A percentile compares a stretch with the other conserved stretches of the same genome.
phyloP scores from a whole-genome alignment of 1,140 invertebrate species.

The Papilio polytes region DNA sequence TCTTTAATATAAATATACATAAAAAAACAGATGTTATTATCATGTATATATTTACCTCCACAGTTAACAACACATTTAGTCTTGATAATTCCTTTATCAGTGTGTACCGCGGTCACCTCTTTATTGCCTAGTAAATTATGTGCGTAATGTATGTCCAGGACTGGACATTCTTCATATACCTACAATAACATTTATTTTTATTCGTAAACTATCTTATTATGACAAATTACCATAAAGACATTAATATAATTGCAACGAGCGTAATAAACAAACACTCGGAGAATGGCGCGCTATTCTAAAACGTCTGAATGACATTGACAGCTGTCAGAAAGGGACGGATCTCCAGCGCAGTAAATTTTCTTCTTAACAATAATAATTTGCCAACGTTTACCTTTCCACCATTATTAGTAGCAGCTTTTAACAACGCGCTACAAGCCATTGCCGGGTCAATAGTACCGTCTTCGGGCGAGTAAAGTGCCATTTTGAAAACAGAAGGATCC shows the following conservation, averaged over 20 bases:
- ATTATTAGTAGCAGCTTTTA: conserved; percentile 87
- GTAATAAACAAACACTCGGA: too few relatives aligned
- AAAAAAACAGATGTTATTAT: not conserved
- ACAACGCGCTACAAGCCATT: conserved; percentile 90
- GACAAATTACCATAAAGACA: too few relatives aligned
- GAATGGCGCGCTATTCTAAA: too few relatives aligned
- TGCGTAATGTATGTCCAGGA: conserved; percentile 87
- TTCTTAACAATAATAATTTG: too few relatives aligned
- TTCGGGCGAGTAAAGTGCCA: conserved; percentile 90
- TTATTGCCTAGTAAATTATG: conserved; percentile 87
- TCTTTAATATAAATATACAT: not conserved
- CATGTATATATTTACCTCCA: conserved; percentile 80
- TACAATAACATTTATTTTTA: conserved; percentile 63
- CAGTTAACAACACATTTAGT: conserved; percentile 91
- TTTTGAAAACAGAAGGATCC: conserved; percentile 88
- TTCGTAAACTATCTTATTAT: not conserved
- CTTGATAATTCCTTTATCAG: conserved; percentile 88
- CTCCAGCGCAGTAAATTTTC: too few relatives aligned
- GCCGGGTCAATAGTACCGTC: conserved; percentile 94
- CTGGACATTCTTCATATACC: conserved; percentile 91
- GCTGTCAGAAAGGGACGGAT: too few relatives aligned
- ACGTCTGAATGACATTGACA: too few relatives aligned
- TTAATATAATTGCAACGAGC: too few relatives aligned
- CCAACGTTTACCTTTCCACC: conserved; percentile 87
- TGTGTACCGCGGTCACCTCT: conserved; percentile 90